A percentile compares a stretch with the other conserved stretches of the same genome.
phyloP scores from a whole-genome alignment of 2,888 invertebrate genomes.

The Cheilosia soror region DNA sequence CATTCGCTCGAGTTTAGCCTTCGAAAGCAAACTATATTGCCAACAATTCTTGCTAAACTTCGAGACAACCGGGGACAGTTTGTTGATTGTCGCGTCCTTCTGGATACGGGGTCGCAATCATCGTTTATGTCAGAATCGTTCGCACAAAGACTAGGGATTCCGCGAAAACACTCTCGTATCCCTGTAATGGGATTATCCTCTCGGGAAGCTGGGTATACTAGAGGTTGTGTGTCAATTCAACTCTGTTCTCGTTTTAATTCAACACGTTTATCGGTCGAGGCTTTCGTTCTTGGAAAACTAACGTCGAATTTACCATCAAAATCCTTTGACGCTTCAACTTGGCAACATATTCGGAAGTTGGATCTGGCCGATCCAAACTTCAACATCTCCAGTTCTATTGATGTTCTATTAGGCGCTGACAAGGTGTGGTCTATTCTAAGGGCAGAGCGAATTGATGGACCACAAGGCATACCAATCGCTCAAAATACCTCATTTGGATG shows the following conservation, averaged over 20 bases:
- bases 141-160: neutral
- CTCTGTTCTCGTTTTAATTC: neutral
- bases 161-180: neutral
- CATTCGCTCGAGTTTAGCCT: neutral
- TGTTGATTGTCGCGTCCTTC: neutral
- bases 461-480: slow-evolving; percentile 11
- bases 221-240: neutral
- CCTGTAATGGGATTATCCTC: too few relatives aligned
- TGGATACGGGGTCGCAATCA: neutral
- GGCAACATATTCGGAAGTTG: slow-evolving; percentile 1
- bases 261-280: neutral
- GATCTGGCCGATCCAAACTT: slow-evolving; percentile 2
- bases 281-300: neutral
- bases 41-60: slow-evolving; percentile 1
- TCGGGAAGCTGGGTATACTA: too few relatives aligned
- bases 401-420: neutral
- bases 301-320: neutral
- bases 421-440: neutral
- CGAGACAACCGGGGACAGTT: neutral
- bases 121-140: neutral
- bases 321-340: neutral
- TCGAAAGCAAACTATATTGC: neutral
- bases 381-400: neutral
- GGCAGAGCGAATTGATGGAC: neutral
- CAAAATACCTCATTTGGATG: slow-evolving; percentile 61